Evolutionary conservation across 2,888 invertebrate genomes (phyloP).

Genomic region (Eilema depressum): DNA sequence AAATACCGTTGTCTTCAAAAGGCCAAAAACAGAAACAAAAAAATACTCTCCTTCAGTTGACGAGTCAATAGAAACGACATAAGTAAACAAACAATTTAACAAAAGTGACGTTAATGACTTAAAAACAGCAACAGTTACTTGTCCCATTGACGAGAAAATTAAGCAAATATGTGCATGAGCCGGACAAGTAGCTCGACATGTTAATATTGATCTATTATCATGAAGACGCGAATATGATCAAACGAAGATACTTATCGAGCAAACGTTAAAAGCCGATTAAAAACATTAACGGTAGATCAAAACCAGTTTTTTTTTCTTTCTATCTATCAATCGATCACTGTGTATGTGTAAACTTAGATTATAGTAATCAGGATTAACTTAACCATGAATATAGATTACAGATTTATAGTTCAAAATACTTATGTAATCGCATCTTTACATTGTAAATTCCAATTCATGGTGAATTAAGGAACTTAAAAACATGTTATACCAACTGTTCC

Average conservation of each 20-base stretch:
- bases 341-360: slow-evolving; percentile 39
- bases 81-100: slow-evolving; percentile 22
- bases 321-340: slow-evolving; percentile 52
- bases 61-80: neutral
- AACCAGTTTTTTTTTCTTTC: slow-evolving; percentile 62
- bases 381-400: neutral
- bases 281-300: slow-evolving; percentile 73
- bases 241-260: slow-evolving; percentile 63
- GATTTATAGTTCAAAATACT: neutral
- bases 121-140: slow-evolving; percentile 38
- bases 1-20: neutral
- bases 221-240: slow-evolving; percentile 62
- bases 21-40: neutral
- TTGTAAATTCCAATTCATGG: no score
- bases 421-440: no score
- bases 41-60: neutral
- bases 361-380: slow-evolving; percentile 36
- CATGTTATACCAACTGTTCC: no score
- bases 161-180: slow-evolving; percentile 35
- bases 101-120: slow-evolving; percentile 25
- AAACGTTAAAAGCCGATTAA: slow-evolving; percentile 63
- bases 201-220: slow-evolving; percentile 68
- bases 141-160: slow-evolving; percentile 33
- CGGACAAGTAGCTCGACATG: slow-evolving; percentile 32
- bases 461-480: no score